These are phyloP conservation scores for Cataglyphis livida DNA, from an alignment of 2,888 invertebrate species.

Conservation along the genomic window DNA sequence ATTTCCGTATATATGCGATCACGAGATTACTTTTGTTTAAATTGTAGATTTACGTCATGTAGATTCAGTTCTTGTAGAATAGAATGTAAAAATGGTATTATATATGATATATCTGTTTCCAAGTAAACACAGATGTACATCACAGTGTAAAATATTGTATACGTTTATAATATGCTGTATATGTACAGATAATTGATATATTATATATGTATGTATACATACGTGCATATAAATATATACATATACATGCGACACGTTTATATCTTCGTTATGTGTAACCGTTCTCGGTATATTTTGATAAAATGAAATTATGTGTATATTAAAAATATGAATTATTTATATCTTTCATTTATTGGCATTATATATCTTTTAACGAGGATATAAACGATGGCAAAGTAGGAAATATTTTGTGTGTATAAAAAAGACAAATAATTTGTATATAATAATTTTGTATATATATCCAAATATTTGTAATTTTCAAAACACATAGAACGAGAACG, in stretches of 20 bases:
- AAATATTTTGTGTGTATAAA: conserved; percentile 72
- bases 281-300: conserved; percentile 6
- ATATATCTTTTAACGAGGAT: conserved; percentile 57
- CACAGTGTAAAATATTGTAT: conserved; percentile 72
- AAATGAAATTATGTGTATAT: conserved; percentile 49
- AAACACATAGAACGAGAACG: conserved; percentile 70
- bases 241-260: conserved; percentile 42
- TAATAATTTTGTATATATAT: conserved; percentile 80
- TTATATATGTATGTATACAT: conserved; percentile 61
- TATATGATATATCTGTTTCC: conserved; percentile 58
- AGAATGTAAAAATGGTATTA: conserved; percentile 65
- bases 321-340: conserved; percentile 37
- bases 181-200: conserved; percentile 68
- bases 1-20: conserved; percentile 22
- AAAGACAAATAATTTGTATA: conserved; percentile 76
- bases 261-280: conserved; percentile 41
- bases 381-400: conserved; percentile 67
- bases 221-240: conserved; percentile 56
- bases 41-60: conserved; percentile 60
- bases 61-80: conserved; percentile 70
- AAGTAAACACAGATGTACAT: conserved; percentile 69
- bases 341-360: neutral
- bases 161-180: conserved; percentile 62
- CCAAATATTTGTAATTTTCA: conserved; percentile 75
- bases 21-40: conserved; percentile 49